A percentile compares a stretch with the other conserved stretches of the same genome.
These are phyloP conservation scores for Pedetes capensis DNA, from an alignment of 2,113 vertebrate species.

Conservation along the genomic window DNA sequence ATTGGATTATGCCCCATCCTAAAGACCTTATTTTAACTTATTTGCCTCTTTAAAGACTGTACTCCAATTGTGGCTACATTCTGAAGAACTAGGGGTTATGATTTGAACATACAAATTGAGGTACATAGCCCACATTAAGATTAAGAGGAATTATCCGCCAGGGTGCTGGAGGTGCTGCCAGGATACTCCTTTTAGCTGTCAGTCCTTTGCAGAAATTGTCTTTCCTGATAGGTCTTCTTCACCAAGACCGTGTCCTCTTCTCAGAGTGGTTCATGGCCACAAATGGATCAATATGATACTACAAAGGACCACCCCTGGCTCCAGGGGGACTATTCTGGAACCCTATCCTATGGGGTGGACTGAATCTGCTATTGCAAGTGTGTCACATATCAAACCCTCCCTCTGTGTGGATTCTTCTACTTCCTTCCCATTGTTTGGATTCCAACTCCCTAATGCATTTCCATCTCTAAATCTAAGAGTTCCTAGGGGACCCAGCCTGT, in stretches of 20 bases:
- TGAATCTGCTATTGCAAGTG: background rate
- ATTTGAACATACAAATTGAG: background rate
- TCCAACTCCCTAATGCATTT: background rate
- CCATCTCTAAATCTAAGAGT: background rate
- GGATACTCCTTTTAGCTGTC: background rate
- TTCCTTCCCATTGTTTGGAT: background rate
- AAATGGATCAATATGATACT: background rate
- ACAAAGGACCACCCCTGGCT: background rate
- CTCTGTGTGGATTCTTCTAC: background rate
- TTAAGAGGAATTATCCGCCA: background rate
- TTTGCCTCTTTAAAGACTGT: background rate
- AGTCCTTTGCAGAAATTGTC: background rate
- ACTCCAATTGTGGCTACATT: background rate
- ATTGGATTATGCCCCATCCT: background rate
- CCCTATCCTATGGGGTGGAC: accelerated
- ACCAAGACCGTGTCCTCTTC: background rate
- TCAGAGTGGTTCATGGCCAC: background rate
- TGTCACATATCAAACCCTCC: background rate
- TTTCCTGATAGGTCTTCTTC: background rate
- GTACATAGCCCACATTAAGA: background rate
- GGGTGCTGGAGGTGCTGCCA: background rate
- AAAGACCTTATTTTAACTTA: background rate
- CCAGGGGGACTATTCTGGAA: background rate
- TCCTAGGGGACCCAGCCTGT: background rate
- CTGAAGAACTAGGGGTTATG: background rate